Evolutionary conservation across 2,113 vertebrate species (phyloP).

Genomic region (Opisthocomus hoazin): DNA sequence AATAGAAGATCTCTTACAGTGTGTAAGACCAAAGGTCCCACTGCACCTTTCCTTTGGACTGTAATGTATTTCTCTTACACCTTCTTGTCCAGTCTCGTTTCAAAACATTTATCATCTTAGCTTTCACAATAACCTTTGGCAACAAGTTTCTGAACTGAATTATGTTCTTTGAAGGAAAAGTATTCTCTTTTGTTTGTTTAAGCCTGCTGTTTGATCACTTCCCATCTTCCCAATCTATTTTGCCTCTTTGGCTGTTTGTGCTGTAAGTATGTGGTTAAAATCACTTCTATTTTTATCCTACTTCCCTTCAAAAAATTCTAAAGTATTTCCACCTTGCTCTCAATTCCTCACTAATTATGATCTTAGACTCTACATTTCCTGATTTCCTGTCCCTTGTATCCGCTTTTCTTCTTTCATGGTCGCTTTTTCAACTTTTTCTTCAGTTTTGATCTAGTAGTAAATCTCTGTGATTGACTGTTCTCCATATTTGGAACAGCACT

Average conservation of each 20-base stretch:
- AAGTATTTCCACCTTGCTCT: background rate
- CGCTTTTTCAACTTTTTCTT: background rate
- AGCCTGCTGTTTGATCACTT: background rate
- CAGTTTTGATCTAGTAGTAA: background rate
- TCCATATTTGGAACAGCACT: background rate
- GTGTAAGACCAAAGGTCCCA: background rate
- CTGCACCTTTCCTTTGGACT: background rate
- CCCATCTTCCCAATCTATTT: background rate
- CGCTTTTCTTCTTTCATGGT: background rate
- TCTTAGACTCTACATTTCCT: background rate
- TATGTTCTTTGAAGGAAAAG: background rate
- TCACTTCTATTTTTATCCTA: background rate
- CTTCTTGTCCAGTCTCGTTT: background rate
- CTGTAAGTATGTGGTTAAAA: background rate
- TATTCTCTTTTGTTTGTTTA: conserved; percentile 14
- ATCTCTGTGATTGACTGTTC: background rate
- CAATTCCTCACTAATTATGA: background rate
- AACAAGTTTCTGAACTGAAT: background rate
- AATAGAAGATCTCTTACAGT: background rate
- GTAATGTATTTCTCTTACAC: background rate
- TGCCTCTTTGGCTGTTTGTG: background rate
- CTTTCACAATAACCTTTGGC: background rate
- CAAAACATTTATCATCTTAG: conserved; percentile 10
- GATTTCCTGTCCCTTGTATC: background rate
- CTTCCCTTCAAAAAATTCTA: background rate